These are phyloP conservation scores for Vultur gryphus DNA, from an alignment of 2,797 vertebrate species.

Conservation along the genomic window DNA sequence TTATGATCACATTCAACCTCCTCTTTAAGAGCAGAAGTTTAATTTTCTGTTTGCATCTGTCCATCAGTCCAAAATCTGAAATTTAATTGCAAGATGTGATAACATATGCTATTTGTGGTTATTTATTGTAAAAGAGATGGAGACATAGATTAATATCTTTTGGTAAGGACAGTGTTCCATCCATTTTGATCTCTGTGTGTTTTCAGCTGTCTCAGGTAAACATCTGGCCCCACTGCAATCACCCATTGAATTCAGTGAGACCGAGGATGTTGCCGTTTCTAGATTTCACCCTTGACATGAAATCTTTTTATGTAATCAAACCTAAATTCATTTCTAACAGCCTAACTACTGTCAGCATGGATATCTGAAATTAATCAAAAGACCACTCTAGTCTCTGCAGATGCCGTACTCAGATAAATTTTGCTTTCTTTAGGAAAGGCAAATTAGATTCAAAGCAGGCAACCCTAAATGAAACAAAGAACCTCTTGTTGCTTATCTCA, in stretches of 20 bases:
- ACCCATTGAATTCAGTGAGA: neutral
- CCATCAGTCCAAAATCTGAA: neutral
- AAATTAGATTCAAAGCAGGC: neutral
- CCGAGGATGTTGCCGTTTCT: neutral
- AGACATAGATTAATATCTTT: neutral
- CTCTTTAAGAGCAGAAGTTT: constrained; percentile 2
- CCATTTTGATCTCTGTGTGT: neutral
- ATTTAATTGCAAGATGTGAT: neutral
- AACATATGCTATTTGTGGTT: neutral
- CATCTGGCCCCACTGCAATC: neutral
- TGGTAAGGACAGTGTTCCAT: neutral
- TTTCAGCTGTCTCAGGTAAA: neutral
- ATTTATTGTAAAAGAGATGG: neutral
- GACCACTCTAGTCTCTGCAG: neutral
- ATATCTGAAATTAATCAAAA: neutral
- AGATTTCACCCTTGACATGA: neutral
- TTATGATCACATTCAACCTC: neutral
- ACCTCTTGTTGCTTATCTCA: neutral
- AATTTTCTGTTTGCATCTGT: constrained; percentile 7
- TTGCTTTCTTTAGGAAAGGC: neutral
- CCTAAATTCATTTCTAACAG: neutral
- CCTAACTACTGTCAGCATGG: neutral
- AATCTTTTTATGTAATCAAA: neutral
- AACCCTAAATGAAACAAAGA: neutral
- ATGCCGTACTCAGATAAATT: neutral